Conservation (phyloP, 1,140 invertebrate genomes). For the Drosophila pallidifrons region DNA sequence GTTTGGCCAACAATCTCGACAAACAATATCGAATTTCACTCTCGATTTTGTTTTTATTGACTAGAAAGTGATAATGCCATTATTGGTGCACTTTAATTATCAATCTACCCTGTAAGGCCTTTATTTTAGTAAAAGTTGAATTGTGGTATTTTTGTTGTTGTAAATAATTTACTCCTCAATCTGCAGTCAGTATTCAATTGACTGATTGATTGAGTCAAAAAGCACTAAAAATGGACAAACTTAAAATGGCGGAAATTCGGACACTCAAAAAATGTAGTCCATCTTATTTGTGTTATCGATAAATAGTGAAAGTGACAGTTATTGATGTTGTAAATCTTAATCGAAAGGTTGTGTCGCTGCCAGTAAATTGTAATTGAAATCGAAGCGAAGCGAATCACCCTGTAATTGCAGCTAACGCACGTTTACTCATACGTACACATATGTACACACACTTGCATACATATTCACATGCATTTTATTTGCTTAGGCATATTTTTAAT, state of each 20-base stretch:
- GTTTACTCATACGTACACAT: slow-evolving; percentile 48
- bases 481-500: slow-evolving; percentile 82
- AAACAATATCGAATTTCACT: slow-evolving; percentile 1
- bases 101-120: not conserved
- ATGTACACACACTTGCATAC: slow-evolving; percentile 21
- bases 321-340: not conserved
- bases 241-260: not conserved
- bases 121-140: not conserved
- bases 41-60: not conserved
- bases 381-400: slow-evolving; percentile 47
- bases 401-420: slow-evolving; percentile 63
- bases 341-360: not conserved
- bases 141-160: not conserved
- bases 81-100: not conserved
- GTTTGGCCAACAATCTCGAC: not conserved
- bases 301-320: not conserved
- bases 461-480: slow-evolving; percentile 65
- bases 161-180: not conserved
- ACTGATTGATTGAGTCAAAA: not conserved
- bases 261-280: not conserved
- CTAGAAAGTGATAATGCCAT: slow-evolving; percentile 7
- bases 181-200: too few relatives aligned
- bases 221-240: not conserved
- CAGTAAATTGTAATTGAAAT: not conserved
- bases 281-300: not conserved